Base-by-base conservation (phyloP, 2,797 vertebrate genomes). In the Protosalanx chinensis region DNA sequence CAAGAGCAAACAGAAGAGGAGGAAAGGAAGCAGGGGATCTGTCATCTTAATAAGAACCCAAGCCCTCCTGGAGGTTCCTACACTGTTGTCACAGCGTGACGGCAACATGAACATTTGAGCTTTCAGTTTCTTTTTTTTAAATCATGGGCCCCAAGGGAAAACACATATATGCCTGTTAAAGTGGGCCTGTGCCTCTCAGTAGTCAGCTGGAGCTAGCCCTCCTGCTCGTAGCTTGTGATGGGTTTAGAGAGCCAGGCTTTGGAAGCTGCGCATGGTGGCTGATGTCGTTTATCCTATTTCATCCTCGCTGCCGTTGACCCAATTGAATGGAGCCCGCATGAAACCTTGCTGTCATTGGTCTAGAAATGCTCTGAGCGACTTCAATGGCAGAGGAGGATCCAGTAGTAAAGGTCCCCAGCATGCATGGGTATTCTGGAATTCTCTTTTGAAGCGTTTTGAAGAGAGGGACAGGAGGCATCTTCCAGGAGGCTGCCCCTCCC, bases 151-250 rank as follows among this genome's bases (percentile, higher is more conserved):
- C 62, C 0, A 8, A 46, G 57, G 70, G 1, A 78, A 76, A 71
- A 76, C 18, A 68, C 2, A 33, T 80, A 0, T 72, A 76, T 74
- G 76, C 81, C 84, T 61, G 82, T 76, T 82, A 76, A 85, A 85
- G 74, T 69, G 71, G 41, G 41, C 41, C 80, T 75, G 76, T 85
- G 82, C 81, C 46, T 74, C 79, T 76, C 82, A 72, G 56, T 6
- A 35, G 64, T 77, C 82, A 79, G 80, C 81, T 78, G 61, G 80
- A 75, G 64, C 32, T 15, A 37, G 27, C 76, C 60, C 49, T 68
- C 66, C 60, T 64, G 1, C 7, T 67, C 3, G 63, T 12, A 69
- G 77, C 63, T 62, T 75, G 66, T 79, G 79, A 86, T 83, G 73
- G 67, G 67, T 77, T 75, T 37, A 70, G 82, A 86, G 80, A 59